A percentile compares a stretch with the other conserved stretches of the same genome.
These are phyloP conservation scores for Poliocrania exsul DNA, from an alignment of 2,797 vertebrate species.

Conservation along the genomic window DNA sequence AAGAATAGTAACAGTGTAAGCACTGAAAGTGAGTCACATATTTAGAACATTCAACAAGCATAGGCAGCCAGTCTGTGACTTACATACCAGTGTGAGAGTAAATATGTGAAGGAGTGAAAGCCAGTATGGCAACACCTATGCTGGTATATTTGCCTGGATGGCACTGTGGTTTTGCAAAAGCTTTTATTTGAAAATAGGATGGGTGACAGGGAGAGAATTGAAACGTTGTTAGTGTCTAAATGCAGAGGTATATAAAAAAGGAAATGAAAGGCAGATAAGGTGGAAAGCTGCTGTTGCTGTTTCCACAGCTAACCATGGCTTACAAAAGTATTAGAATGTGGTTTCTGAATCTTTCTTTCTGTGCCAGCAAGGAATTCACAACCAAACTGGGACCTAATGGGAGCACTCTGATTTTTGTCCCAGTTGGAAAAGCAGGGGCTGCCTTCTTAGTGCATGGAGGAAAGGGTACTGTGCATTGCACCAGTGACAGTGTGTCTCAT, in stretches of 20 bases:
- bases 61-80: not conserved
- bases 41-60: not conserved
- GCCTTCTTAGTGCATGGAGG: not conserved
- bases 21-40: not conserved
- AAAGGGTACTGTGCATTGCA: not conserved
- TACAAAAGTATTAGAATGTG: not conserved
- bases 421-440: not conserved
- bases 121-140: not conserved
- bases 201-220: not conserved
- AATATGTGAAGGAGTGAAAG: not conserved
- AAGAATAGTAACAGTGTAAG: not conserved
- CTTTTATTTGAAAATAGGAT: not conserved
- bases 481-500: not conserved
- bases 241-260: not conserved
- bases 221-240: not conserved
- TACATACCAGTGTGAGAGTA: not conserved
- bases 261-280: not conserved
- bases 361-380: not conserved
- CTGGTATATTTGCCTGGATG: not conserved
- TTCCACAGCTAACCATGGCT: not conserved
- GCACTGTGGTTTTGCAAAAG: not conserved
- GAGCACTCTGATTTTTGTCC: not conserved
- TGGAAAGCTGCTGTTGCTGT: not conserved
- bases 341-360: not conserved
- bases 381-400: not conserved